Evolutionary conservation across 2,113 vertebrate species (phyloP).

Genomic region (Gopherus flavomarginatus): DNA sequence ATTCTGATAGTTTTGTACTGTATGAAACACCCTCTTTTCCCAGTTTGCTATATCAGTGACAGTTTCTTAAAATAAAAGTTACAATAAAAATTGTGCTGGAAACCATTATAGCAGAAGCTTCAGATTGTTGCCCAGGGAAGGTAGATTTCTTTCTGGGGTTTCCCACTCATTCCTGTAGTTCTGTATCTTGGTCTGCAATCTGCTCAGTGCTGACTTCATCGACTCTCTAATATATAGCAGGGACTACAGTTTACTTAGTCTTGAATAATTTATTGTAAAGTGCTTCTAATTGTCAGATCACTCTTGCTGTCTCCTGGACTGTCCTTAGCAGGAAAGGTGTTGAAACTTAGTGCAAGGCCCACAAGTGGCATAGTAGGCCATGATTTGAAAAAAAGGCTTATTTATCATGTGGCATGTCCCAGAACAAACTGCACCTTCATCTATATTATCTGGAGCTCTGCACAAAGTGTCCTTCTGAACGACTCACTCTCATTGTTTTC

Average conservation of each 20-base stretch:
- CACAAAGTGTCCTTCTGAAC: neutral
- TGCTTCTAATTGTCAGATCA: neutral
- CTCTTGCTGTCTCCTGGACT: neutral
- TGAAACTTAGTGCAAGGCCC: neutral
- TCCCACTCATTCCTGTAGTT: neutral
- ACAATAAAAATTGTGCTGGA: neutral
- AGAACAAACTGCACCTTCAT: neutral
- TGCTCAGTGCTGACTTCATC: neutral
- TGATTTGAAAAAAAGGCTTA: neutral
- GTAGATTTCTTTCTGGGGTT: neutral
- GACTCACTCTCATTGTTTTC: neutral
- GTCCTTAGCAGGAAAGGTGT: neutral
- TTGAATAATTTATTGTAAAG: neutral
- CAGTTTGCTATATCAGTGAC: neutral
- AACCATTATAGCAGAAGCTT: neutral
- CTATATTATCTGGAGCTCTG: neutral
- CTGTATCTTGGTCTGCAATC: neutral
- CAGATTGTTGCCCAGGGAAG: neutral
- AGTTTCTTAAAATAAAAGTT: neutral
- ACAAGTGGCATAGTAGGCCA: neutral
- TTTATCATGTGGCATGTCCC: neutral
- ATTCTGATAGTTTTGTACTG: neutral
- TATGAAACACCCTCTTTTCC: neutral
- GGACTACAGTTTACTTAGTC: neutral
- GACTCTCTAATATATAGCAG: neutral